Conservation (phyloP, 2,888 invertebrate genomes). For the Nebria salina region DNA sequence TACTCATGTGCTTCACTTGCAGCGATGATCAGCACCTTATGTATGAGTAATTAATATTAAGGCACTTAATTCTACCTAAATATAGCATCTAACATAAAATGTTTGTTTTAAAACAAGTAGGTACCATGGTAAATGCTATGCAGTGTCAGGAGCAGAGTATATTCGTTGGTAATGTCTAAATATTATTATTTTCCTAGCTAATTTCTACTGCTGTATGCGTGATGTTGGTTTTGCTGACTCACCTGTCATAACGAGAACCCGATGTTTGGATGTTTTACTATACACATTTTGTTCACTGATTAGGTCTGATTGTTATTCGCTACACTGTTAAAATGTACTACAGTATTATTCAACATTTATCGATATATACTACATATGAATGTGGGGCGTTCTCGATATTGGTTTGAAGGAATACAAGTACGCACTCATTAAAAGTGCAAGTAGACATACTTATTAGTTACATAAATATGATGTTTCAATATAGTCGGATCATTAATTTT, state of each 20-base stretch:
- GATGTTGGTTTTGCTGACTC: conserved; percentile 51
- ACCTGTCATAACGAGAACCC: conserved; percentile 54
- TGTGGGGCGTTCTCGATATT: no score
- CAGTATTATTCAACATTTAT: neutral
- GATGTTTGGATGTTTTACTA: conserved; percentile 50
- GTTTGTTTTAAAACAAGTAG: no score
- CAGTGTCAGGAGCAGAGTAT: neutral
- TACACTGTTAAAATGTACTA: conserved; percentile 34
- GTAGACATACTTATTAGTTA: no score
- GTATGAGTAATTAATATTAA: no score
- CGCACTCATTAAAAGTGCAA: no score
- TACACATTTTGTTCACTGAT: conserved; percentile 51
- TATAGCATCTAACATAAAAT: no score
- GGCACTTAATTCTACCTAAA: no score
- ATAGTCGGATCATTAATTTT: no score
- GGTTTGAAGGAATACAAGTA: no score
- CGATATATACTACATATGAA: neutral
- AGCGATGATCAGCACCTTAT: no score
- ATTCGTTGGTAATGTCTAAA: conserved; percentile 53
- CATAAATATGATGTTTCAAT: no score
- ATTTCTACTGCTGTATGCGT: conserved; percentile 48
- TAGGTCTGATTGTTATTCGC: conserved; percentile 47
- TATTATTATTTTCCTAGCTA: conserved; percentile 56
- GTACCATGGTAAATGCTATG: neutral
- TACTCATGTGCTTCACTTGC: no score